Conservation (phyloP, 2,888 invertebrate genomes). For the Drosophila tanythrix region DNA sequence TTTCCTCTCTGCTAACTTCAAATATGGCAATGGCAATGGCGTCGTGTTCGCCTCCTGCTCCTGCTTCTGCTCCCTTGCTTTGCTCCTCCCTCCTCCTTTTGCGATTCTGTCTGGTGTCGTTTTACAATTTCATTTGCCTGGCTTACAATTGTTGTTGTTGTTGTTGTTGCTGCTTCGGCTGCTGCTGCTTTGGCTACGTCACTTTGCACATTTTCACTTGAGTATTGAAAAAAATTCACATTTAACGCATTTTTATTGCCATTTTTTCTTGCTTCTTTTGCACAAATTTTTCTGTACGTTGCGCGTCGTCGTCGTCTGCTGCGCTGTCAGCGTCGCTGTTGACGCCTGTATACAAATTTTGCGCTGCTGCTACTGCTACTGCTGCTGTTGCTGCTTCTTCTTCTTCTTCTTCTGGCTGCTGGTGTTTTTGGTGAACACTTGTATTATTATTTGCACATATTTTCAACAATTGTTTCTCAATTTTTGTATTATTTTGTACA, state of each 20-base stretch:
- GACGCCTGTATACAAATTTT: conserved; percentile 42
- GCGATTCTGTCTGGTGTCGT: conserved; percentile 29
- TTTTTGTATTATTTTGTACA: conserved; percentile 26
- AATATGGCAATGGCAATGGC: conserved; percentile 78
- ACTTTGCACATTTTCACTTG: conserved; percentile 74
- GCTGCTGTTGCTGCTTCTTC: conserved; percentile 8
- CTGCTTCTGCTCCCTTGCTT: conserved; percentile 32
- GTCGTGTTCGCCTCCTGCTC: conserved; percentile 39
- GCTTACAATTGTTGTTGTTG: conserved; percentile 32
- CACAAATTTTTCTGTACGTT: conserved; percentile 76
- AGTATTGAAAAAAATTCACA: conserved; percentile 56
- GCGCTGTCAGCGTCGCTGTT: conserved; percentile 42
- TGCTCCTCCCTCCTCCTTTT: conserved; percentile 8
- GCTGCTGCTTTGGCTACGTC: conserved; percentile 23
- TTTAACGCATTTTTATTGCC: conserved; percentile 56
- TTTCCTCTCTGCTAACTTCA: conserved; percentile 9
- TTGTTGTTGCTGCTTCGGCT: conserved; percentile 29
- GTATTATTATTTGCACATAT: conserved; percentile 32
- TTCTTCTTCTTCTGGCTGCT: not conserved
- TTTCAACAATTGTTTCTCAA: conserved; percentile 31
- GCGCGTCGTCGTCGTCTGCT: conserved; percentile 50
- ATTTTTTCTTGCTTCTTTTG: conserved; percentile 48
- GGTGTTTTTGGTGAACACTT: not conserved
- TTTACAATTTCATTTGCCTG: conserved; percentile 11
- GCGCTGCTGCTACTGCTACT: conserved; percentile 14